Base-by-base conservation (phyloP, 2,113 vertebrate genomes). In the Vicugna pacos region DNA sequence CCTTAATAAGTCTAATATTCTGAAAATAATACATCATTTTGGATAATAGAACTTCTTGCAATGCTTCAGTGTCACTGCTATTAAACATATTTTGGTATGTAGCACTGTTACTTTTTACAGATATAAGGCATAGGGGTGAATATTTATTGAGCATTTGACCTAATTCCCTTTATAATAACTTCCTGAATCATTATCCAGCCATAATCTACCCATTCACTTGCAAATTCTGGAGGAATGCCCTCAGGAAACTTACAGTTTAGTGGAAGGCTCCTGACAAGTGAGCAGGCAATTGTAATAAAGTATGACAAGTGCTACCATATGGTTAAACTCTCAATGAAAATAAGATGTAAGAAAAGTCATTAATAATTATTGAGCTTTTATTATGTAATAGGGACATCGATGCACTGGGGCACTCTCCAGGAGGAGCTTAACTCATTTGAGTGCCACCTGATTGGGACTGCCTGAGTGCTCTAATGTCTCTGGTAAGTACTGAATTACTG, bases 401-500 rank as follows among this genome's bases (percentile, higher is more conserved):
- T 26, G 16, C 0, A 1, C 24, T 56, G 32, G 46, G 12, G 30
- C 32, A 42, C 48, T 73, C 89, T 54, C 58, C 8, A 30, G 46
- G 46, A 65, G 58, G 24, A 35, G 16, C 32, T 65, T 69, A 48
- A 48, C 91, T n/a, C 4, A 1, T 42, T 35, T 4, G 2, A 32
- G 38, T 77, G 26, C 46, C n/a, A 28, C 52, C 64, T 38, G 6
- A 24, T 65, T 83, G 67, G 70, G 77, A 94, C 58, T 26, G 22
- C 4, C 2, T 11, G 35, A 64, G 58, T 62, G 65, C n/a, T 67
- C 90, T 94, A 72, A 97, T 92, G 72, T 96, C 94, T 97, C 95
- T 86, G 89, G 88, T 94, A 80, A 97, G 88, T 97, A 95, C 28
- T 98, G 96, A 85, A 86, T 96, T 94, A 93, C 87, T 98, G 77